Conservation (phyloP, 2,113 vertebrate species). For the Oncorhynchus gorbuscha region DNA sequence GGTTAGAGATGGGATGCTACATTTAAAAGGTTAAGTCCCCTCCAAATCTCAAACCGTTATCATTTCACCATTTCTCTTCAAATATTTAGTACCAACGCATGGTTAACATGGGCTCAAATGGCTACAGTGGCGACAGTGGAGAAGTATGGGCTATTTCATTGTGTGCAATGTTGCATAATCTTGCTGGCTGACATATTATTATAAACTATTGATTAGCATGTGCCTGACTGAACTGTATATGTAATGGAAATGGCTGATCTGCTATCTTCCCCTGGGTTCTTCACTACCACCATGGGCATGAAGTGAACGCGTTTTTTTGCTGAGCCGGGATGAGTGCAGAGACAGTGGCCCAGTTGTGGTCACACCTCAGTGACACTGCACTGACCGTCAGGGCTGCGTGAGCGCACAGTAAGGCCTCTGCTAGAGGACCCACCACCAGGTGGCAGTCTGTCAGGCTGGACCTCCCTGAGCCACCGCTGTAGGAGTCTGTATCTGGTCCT, state of each 20-base stretch:
- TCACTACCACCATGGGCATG: background rate
- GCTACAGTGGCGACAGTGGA: background rate
- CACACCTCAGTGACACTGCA: constrained; percentile 93
- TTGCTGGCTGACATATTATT: background rate
- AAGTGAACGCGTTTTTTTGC: constrained; percentile 25
- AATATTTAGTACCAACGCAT: no score
- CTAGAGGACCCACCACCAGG: constrained; percentile 69
- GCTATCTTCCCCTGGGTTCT: background rate
- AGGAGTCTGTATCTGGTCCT: constrained; percentile 77
- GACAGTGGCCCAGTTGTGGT: constrained; percentile 41
- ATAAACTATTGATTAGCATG: no score
- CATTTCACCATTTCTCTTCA: background rate
- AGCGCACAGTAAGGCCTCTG: constrained; percentile 67
- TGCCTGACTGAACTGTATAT: background rate
- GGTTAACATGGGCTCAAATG: background rate
- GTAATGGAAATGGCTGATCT: background rate
- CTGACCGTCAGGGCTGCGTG: constrained; percentile 91
- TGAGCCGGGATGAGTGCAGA: constrained; percentile 13
- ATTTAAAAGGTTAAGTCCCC: constrained; percentile 9
- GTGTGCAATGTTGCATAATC: background rate
- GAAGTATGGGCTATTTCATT: background rate
- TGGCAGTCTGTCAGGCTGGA: constrained; percentile 73
- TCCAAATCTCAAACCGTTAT: background rate
- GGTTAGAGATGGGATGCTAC: constrained; percentile 33
- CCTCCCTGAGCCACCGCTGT: constrained; percentile 59